Conservation (phyloP, 2,113 vertebrate species). For the Rhinolophus sinicus region DNA sequence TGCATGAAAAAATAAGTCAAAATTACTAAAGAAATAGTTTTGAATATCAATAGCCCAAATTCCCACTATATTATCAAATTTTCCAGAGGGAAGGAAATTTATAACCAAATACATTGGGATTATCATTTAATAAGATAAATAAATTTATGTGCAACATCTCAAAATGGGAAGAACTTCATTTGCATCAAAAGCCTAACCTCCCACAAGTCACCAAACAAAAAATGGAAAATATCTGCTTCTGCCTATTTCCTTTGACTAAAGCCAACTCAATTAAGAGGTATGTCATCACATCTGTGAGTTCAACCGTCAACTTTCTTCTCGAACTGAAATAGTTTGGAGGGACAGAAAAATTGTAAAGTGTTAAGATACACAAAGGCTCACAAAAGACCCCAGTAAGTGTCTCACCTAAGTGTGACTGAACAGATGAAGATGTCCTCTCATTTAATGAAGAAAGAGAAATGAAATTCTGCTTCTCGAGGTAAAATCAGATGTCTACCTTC, state of each 20-base stretch:
- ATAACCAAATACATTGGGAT: not conserved
- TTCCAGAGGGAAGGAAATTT: slow-evolving; percentile 6
- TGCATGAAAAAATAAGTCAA: not conserved
- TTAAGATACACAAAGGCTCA: not conserved
- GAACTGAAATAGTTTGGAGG: not conserved
- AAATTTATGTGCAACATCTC: not conserved
- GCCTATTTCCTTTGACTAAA: not conserved
- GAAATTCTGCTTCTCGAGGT: not conserved
- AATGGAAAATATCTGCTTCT: not conserved
- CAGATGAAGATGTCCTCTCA: not conserved
- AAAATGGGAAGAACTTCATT: not conserved
- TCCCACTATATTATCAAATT: not conserved
- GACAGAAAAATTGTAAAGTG: not conserved
- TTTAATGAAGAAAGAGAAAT: not conserved
- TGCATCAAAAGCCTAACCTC: not conserved
- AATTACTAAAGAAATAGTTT: not conserved
- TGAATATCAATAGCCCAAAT: not conserved
- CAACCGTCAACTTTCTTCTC: not conserved
- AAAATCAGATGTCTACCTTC: not conserved
- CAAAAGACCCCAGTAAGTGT: not conserved
- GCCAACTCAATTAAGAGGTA: not conserved
- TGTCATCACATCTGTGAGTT: not conserved
- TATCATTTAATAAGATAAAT: not conserved
- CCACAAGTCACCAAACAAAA: not conserved
- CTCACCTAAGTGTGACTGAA: not conserved